Conservation (phyloP, 2,113 vertebrate species). For the Axis porcinus region DNA sequence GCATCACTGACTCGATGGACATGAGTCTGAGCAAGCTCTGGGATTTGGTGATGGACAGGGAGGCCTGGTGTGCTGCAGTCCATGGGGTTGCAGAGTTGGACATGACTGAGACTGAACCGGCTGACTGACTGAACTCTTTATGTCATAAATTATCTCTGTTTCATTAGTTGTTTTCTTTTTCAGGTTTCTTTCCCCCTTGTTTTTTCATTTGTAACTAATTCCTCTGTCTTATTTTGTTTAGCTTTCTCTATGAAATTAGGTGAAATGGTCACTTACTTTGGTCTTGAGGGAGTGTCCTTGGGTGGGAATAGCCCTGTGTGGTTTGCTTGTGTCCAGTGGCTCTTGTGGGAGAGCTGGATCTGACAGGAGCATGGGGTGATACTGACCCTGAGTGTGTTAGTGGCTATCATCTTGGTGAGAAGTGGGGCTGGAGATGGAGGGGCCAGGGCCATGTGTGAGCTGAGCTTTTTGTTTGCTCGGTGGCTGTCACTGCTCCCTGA, state of each 20-base stretch:
- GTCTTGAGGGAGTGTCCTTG: background rate
- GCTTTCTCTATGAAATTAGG: background rate
- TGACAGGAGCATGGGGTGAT: background rate
- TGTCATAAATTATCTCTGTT: background rate
- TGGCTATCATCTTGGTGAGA: background rate
- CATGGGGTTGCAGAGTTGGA: fast-evolving
- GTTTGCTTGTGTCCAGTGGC: background rate
- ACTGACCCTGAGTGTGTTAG: background rate
- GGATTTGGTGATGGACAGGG: background rate
- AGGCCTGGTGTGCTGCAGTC: fast-evolving
- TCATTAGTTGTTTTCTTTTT: background rate
- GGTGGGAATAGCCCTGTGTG: background rate
- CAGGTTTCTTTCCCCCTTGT: background rate
- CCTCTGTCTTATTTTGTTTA: background rate
- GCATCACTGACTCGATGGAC: background rate
- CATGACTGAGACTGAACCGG: background rate
- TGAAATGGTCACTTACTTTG: background rate
- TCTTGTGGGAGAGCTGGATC: background rate
- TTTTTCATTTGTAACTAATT: background rate
- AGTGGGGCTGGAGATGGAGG: background rate
- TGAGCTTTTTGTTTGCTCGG: background rate
- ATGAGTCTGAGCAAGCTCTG: fast-evolving
- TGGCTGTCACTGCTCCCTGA: background rate
- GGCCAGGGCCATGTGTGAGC: background rate
- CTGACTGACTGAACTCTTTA: background rate